A percentile compares a stretch with the other conserved stretches of the same genome.
These are phyloP conservation scores for Dunckerocampus dactyliophorus DNA, from an alignment of 2,113 vertebrate genomes.

Conservation along the genomic window DNA sequence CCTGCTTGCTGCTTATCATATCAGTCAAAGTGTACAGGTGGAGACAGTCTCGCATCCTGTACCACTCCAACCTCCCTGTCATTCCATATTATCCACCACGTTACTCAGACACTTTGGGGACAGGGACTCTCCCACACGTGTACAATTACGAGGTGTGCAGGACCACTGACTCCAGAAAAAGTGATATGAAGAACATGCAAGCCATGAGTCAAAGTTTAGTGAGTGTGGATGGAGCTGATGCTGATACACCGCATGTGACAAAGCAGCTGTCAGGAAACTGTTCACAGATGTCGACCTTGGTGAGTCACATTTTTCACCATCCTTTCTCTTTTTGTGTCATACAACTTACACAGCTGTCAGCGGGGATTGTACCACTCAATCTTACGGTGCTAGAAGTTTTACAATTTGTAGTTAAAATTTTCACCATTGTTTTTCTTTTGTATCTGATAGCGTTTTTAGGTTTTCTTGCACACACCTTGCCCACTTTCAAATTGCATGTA, in stretches of 20 bases:
- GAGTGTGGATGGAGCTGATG: constrained; percentile 6
- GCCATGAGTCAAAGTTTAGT: constrained; percentile 11
- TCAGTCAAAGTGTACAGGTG: constrained; percentile 6
- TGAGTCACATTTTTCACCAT: not conserved
- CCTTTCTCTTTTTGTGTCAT: not conserved
- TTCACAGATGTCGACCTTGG: constrained; percentile 5
- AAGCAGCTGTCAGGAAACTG: constrained; percentile 1
- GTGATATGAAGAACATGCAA: constrained; percentile 20
- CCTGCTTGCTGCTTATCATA: constrained; percentile 1
- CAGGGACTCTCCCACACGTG: constrained; percentile 14
- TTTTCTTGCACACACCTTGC: not conserved
- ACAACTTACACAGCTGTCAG: not conserved
- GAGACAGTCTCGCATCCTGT: constrained; percentile 6
- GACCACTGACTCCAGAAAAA: constrained; percentile 45
- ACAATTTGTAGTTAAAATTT: not conserved
- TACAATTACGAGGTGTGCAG: constrained; percentile 35
- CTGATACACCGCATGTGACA: not conserved
- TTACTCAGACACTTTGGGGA: constrained; percentile 5
- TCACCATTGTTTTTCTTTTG: too few relatives aligned
- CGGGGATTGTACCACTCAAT: not conserved
- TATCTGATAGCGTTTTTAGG: not conserved
- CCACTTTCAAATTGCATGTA: not conserved
- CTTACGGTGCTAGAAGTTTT: not conserved
- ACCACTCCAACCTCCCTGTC: constrained; percentile 6
- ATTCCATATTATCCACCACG: constrained; percentile 1